These are phyloP conservation scores for Spea multiplicata DNA, from an alignment of 2,113 vertebrate species.

Conservation along the genomic window DNA sequence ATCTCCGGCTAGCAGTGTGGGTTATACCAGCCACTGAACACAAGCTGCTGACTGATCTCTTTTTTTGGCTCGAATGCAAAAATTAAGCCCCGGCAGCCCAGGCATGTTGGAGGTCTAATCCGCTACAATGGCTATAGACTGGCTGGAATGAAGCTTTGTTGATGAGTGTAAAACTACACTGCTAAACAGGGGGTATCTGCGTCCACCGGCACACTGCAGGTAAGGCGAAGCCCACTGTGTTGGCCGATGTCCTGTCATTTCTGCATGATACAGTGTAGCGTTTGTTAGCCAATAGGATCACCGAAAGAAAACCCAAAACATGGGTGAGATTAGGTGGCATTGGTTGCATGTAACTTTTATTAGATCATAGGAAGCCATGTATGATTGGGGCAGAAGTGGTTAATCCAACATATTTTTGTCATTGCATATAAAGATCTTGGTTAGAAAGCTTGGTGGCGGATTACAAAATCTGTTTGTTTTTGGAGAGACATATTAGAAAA, in stretches of 20 bases:
- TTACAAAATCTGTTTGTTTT: no score
- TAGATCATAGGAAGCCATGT: no score
- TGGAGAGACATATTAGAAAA: no score
- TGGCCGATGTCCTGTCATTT: conserved; percentile 11
- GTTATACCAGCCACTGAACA: neutral
- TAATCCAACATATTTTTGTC: no score
- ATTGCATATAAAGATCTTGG: no score
- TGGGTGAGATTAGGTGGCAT: no score
- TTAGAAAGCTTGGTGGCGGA: no score
- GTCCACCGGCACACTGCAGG: conserved; percentile 25
- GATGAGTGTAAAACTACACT: conserved; percentile 27
- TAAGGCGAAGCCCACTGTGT: conserved; percentile 14
- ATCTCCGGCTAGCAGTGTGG: conserved; percentile 38
- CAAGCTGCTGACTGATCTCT: conserved; percentile 18
- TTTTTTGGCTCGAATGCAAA: neutral
- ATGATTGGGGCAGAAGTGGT: no score
- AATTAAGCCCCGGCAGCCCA: conserved; percentile 29
- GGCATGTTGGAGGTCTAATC: conserved; percentile 36
- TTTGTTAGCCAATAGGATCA: no score
- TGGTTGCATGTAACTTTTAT: no score
- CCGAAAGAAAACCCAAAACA: no score
- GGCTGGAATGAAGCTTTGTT: conserved; percentile 34
- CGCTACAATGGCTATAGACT: conserved; percentile 36
- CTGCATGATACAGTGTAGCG: no score
- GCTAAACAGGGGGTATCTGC: conserved; percentile 9